These are phyloP conservation scores for Pomacea maculata DNA, from an alignment of 1,140 invertebrate species.

Conservation along the genomic window DNA sequence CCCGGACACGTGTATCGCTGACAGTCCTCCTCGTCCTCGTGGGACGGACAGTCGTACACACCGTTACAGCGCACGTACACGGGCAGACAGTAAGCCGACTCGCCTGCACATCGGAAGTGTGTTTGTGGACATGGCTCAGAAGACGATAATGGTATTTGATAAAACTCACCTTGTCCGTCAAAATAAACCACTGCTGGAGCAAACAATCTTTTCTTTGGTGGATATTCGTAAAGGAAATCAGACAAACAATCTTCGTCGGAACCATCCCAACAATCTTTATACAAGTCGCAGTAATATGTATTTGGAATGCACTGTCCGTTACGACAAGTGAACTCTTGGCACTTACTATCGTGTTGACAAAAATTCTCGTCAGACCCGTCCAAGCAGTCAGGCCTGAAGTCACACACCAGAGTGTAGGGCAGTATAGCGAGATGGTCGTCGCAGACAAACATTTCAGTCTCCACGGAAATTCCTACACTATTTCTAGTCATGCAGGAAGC, in stretches of 20 bases:
- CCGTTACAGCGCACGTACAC: slow-evolving; percentile 18
- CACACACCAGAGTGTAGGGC: slow-evolving; percentile 3
- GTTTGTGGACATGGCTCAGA: neutral
- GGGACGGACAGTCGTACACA: slow-evolving; percentile 8
- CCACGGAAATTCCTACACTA: neutral
- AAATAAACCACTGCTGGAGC: neutral
- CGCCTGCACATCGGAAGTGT: slow-evolving; percentile 6
- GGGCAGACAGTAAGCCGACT: neutral
- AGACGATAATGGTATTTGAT: neutral
- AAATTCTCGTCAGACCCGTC: slow-evolving; percentile 2
- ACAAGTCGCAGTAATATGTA: neutral
- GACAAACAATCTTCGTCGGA: slow-evolving; percentile 1
- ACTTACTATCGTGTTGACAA: neutral
- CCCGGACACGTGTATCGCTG: slow-evolving; percentile 22
- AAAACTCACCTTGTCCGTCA: neutral
- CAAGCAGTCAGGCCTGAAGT: neutral
- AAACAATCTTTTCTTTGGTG: neutral
- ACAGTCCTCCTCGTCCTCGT: slow-evolving; percentile 8
- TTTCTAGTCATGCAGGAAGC: too few relatives aligned
- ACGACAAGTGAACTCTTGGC: neutral
- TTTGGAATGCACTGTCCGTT: slow-evolving; percentile 2
- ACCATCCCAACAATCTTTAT: neutral
- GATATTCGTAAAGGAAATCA: neutral
- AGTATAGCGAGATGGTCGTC: neutral
- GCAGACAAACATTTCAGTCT: neutral